These are phyloP conservation scores for Argya squamiceps DNA, from an alignment of 2,797 vertebrate species.

Conservation along the genomic window DNA sequence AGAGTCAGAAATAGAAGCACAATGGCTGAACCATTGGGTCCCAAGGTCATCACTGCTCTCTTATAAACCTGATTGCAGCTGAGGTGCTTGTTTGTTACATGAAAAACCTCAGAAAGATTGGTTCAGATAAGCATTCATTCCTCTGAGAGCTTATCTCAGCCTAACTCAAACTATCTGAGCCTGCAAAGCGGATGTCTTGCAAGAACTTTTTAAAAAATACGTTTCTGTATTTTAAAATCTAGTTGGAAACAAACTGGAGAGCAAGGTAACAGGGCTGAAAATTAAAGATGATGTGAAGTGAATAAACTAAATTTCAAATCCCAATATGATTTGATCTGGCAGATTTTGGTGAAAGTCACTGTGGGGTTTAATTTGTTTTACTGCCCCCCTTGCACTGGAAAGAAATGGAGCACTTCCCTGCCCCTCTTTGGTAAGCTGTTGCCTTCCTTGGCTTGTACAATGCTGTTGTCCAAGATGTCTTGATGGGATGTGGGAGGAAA, in stretches of 20 bases:
- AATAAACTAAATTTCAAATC: constrained; percentile 5
- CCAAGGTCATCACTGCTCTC: neutral
- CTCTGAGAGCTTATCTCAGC: constrained; percentile 17
- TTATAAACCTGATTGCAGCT: neutral
- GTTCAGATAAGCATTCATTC: constrained; percentile 15
- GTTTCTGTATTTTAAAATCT: neutral
- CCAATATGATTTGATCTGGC: neutral
- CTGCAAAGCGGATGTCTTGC: neutral
- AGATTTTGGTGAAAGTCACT: neutral
- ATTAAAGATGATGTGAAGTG: neutral
- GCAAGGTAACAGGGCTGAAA: neutral
- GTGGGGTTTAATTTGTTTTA: neutral
- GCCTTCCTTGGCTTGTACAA: neutral
- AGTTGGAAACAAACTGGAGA: neutral
- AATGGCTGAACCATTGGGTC: neutral
- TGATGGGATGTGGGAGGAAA: neutral
- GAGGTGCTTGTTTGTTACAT: neutral
- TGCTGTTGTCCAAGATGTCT: neutral
- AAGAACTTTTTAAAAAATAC: neutral
- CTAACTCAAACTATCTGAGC: neutral
- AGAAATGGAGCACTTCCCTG: neutral
- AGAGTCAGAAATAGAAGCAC: neutral
- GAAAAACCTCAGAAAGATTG: neutral
- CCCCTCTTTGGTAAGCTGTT: neutral
- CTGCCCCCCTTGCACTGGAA: neutral